Evolutionary conservation across 92 coral and sea anemone genomes (phyloP).

Genomic region (Porites evermanni): DNA sequence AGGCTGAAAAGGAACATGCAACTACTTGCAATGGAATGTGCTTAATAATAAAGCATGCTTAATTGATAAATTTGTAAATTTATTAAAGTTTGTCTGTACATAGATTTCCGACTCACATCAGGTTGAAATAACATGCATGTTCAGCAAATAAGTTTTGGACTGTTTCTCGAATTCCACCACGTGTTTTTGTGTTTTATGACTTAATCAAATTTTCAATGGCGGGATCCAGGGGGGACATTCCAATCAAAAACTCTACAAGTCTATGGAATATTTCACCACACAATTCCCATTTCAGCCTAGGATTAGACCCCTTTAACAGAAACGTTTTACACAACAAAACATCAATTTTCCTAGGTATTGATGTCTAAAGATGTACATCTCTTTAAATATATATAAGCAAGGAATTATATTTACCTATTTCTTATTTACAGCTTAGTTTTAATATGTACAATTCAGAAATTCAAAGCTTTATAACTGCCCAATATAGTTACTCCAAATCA

Average conservation of each 20-base stretch:
- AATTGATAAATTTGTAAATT: no score
- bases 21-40: no score
- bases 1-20: not conserved
- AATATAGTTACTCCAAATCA: not conserved
- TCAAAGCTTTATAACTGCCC: not conserved
- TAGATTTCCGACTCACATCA: no score
- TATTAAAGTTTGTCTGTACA: no score
- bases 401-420: slow-evolving; percentile 25
- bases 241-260: not conserved
- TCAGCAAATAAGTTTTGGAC: no score
- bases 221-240: not conserved
- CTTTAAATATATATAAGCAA: not conserved
- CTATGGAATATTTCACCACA: not conserved
- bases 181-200: not conserved
- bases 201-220: not conserved
- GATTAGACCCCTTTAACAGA: not conserved
- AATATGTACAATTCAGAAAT: not conserved
- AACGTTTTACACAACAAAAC: slow-evolving; percentile 1
- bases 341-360: slow-evolving; percentile 20
- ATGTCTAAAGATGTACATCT: slow-evolving; percentile 1
- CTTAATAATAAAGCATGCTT: no score
- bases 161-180: not conserved
- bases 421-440: not conserved
- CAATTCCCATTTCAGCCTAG: not conserved
- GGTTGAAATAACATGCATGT: no score